Evolutionary conservation across 2,888 invertebrate genomes (phyloP), one percentile per base, ranked within the genome.

Genomic region (Phragmatobia fuliginosa): DNA sequence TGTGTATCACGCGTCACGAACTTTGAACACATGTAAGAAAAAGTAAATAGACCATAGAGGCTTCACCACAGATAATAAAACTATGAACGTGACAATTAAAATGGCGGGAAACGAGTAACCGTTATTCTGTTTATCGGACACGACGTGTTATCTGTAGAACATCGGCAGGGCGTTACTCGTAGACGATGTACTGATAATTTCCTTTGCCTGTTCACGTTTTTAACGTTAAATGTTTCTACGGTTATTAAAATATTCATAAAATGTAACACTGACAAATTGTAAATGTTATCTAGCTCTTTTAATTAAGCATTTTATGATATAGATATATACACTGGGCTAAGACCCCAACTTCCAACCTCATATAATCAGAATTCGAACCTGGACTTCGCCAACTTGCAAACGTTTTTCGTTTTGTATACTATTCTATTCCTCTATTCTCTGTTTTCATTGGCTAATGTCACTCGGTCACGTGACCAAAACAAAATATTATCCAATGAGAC

Each of bases 101-200:
- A 88, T 80, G 88, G 91, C 91, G 91, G 91, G 90, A 91, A 91
- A 86, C 77, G 62, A 36, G 75, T 75, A 87, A 89, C 92, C 90
- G 93, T 92, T 93, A 92, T 78, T 77, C 73, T 76, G 77, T 86
- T 90, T 92, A 93, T 93, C 92, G 85, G 85, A 67, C 86, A 83
- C 76, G 70, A 76, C 78, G 75, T 80, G 59, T 91, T 92, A 91
- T 91, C 91, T 90, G n/a, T 77, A 86, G 72, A 78, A 86, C 88
- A 89, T 86, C 87, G 87, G 79, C 83, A 82, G 87, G 88, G 89
- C 87, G 88, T 86, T 85, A 83, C 79, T 79, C 62, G 65, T 80
- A 71, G 71, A 82, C 83, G 85, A 88, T 88, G 86, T 76, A 84
- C 79, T 80, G 87, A 88, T 89, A 87, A 85, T 84, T 83, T 82